Evolutionary conservation across 2,797 vertebrate genomes (phyloP), one percentile per base, ranked within the genome.

Genomic region (Streptopelia turtur): DNA sequence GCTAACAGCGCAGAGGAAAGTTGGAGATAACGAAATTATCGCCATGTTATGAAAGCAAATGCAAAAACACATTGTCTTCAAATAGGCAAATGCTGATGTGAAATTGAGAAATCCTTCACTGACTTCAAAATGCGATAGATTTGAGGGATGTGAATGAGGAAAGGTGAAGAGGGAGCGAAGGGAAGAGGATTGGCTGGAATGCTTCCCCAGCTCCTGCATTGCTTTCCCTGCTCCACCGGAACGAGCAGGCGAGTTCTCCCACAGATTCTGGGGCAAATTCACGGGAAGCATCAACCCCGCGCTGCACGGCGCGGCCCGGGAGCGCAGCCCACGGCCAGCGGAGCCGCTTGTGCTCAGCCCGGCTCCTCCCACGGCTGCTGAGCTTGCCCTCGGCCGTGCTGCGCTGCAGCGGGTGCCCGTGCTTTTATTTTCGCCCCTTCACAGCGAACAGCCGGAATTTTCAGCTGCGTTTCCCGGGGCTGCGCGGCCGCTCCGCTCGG

Each of bases 391-490:
- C 24, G 60, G 45, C 17, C 59, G 27, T 23, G 28, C 2, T 64
- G 20, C 27, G 43, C 11, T 63, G 22, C 5, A 61, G 31, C 4
- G 1, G 50, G 57, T 7, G 31, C 17, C 56, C 17, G 45, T 10
- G 11, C 4, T 31, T 60, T 52, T 7, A 12, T 1, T 0, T 37
- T 37, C 63, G 18, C 43, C 35, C 25, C 59, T 65, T 56, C 1
- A 1, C 66, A 25, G 28, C 2, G 9, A 71, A 60, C 0, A 70
- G 39, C 15, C 2, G 0, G 20, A 20, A 21, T 47, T 85, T 83
- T 33, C 49, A 25, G 53, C 17, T 5, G 2, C 3, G 1, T 79
- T 76, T 87, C 59, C 64, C 61, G 41, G 28, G 30, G 27, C 13
- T 8, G 66, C 30, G 70, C 39, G 74, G 59, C 25, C 1, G 1